Evolutionary conservation across 2,113 vertebrate species (phyloP), one percentile per base, ranked within the genome.

Genomic region (Phyllostomus hastatus): DNA sequence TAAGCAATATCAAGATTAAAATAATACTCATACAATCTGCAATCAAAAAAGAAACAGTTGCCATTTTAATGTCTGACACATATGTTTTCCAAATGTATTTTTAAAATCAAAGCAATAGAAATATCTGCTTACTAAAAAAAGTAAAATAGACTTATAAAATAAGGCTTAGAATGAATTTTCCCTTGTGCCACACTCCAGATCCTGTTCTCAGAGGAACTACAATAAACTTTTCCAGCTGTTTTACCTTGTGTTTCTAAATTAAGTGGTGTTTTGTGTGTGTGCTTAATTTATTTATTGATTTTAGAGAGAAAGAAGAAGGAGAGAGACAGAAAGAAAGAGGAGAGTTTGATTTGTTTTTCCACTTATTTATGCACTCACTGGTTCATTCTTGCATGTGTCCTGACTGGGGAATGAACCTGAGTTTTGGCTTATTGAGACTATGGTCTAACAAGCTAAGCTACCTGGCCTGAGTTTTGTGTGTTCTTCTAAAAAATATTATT

Each of bases 1-100:
- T 95, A 97, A 97, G 75, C 79, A 81, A 22, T 80, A 94, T 88
- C 75, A 89, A 83, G 67, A 97, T 78, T 92, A 86, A 97, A 94
- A 91, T 95, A 94, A 94, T 91, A 52, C 43, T 94, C n/a, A 17
- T 66, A 91, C 20, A 91, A 89, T 86, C 69, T 79, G 82, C 73
- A 97, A 96, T 98, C 93, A 94, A 93, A 96, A 67, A 48, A 86
- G 54, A 8, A 95, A 91, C 48, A 73, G 73, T 91, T 94, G 90
- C 59, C 43, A 94, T 96, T 96, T 96, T 90, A 54, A 61, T 92
- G 61, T 46, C 28, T 80, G 75, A 78, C 46, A 81, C 31, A 88
- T 67, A 50, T 88, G 38, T 70, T 96, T 92, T 89, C 76, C 75
- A 95, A 79, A 78, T 83, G 12, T 91, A 86, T 90, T 96, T 96